Base-by-base conservation (phyloP, 1,140 invertebrate genomes). In the Drosophila ogumai region DNA sequence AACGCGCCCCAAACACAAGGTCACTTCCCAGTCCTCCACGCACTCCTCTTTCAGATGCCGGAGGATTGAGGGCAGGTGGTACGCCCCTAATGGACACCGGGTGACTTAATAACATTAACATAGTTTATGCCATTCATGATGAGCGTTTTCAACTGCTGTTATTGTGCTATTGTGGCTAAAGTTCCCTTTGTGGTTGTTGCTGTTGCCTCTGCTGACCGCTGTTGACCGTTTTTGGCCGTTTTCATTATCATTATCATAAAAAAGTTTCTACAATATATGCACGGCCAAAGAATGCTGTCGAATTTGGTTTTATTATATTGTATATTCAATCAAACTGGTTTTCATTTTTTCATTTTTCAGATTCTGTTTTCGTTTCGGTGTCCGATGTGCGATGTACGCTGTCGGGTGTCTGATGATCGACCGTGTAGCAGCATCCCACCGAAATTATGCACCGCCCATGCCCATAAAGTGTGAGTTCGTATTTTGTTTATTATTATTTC, bases 221-320 rank as follows among this genome's bases (percentile, higher is more conserved):
- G 60, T 41, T 68, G 65, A 61, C 75, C 65, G 65, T 71, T 78
- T 77, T 77, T 60, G 74, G 73, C 19, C 40, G 74, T 57, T 71
- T 78, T 78, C 76, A 78, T 78, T 77, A 77, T 77, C 75, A 78
- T 79, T 72, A 72, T 87, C 56, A 80, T 88, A 84, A 68, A 68
- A 81, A 84, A 80, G 73, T 81, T 82, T 88, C 86, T 79, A 75
- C 79, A 79, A 82, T 75, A 64, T 75, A 79, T 88, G 80, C 85
- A 84, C 76, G 52, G 71, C 82, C 59, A 49, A 87, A 87, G 80
- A 87, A 87, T 87, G 80, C 68, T 84, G 84, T 75, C 81, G 67
- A 87, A 65, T 88, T 79, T 55, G 79, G 71, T 87, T 87, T 82
- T 82, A 88, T 79, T 79, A 75, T 72, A 59, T 79, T 82, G 73